Evolutionary conservation across 37 sponge, comb jelly and placozoan genomes (phyloP), one percentile per base, ranked within the genome.

Genomic region (Beroe forskalii): DNA sequence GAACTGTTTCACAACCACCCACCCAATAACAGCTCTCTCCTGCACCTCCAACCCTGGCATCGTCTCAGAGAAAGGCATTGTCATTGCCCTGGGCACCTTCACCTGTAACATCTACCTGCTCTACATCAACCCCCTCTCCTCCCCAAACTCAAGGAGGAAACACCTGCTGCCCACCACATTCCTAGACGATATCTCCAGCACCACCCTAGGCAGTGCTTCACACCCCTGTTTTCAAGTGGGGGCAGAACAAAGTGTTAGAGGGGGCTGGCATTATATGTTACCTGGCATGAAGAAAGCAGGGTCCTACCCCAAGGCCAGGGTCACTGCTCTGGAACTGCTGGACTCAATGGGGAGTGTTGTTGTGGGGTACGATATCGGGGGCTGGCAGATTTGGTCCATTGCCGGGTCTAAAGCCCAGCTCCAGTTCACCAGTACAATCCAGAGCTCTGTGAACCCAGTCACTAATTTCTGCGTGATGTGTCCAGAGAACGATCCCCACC

Each of bases 301-400:
- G 6, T 8, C 8, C 6, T 72, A 38, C 27, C 19, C 19, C 40
- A 27, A 72, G 8, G 76, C 76, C 3, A 27, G 27, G 40, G 40
- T 72, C 20, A 38, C 76, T 6, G 6, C 40, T 37, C 8, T 72
- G 76, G 76, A 72, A 27, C 76, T 72, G 6, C 27, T 72, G 1
- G 76, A 72, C 76, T 37, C 37, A 4, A 72, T 36, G 37, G 76
- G 76, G 6, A 38, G 40, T 8, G 40, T 72, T 32, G 76, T 72
- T 17, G 76, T 37, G 8, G 76, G 76, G 4, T 72, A 72, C 40
- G 20, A 32, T 72, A 72, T 27, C 40, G 76, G 86, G 9, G 86
- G 86, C 48, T 80, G 86, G 86, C 86, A 80, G 48, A 80, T 80
- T n/a, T 80, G 86, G 86, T 80, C 86, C 3, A 37, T 80, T 6